These are phyloP conservation scores for Diacarnus erythraeanus DNA, from an alignment of 37 sponge, comb jelly and placozoan species.

Conservation along the genomic window DNA sequence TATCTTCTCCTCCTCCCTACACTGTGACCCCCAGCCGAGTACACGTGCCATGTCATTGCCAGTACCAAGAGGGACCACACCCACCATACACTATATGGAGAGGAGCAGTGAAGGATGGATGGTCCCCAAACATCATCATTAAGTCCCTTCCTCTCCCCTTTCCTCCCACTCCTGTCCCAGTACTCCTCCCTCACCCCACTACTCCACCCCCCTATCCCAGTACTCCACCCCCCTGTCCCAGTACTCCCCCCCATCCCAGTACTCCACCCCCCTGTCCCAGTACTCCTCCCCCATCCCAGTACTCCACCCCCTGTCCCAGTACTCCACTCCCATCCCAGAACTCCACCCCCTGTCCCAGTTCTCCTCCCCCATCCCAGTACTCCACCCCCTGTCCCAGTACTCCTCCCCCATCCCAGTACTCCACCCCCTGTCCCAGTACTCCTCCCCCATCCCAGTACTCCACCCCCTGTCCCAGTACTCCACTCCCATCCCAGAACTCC, in stretches of 20 bases:
- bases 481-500: background rate
- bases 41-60: conserved; percentile 97
- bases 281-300: no score
- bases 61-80: conserved; percentile 93
- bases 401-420: background rate
- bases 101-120: background rate
- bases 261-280: no score
- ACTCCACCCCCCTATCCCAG: no score
- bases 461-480: no score
- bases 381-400: background rate
- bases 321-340: no score
- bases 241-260: no score
- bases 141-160: background rate
- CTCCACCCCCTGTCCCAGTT: no score
- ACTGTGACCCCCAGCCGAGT: conserved; percentile 92
- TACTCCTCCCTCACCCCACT: background rate
- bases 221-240: no score
- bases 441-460: no score
- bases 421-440: no score
- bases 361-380: background rate
- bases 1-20: conserved; percentile 83
- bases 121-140: background rate
- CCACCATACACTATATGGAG: conserved; percentile 75
- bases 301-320: background rate
- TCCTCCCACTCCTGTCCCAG: background rate